Evolutionary conservation across 2,113 vertebrate species (phyloP), one percentile per base, ranked within the genome.

Genomic region (Podarcis raffonei): DNA sequence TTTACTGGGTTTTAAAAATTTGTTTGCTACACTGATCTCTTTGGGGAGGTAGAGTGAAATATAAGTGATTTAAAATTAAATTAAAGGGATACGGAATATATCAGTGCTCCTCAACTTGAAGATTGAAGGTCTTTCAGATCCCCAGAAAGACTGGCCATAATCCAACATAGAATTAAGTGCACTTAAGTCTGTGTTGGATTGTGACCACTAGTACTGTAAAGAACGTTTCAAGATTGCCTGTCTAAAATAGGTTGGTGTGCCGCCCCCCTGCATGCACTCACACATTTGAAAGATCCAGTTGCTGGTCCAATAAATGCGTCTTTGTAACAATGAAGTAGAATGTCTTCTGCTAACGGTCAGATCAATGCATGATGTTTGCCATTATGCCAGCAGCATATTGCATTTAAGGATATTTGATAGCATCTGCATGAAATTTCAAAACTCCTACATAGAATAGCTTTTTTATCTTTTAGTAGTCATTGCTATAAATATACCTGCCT

Each of bases 121-220:
- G 48, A 53, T 53, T 53, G 48, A 53, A 53, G 48, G 48, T 53
- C 48, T 12, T 53, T 11, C 48, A 53, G 48, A 53, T 53, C 48
- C 3, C 6, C 77, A 81, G n/a, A 68, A 57, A 87, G 76, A 25
- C 30, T 80, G 76, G 77, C 79, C n/a, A 78, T n/a, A 81, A 57
- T 71, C 77, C 86, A 81, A 30, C 22, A 87, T 3, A 57, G 86
- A 86, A 71, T 87, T 81, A 72, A 86, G 59, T 66, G 59, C 37
- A 68, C 59, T 78, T 78, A 78, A 86, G 59, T 68, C 57, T 74
- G 32, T 62, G 83, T 23, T 74, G 69, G 83, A 53, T 84, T 57
- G 9, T 35, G 42, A 48, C 48, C 68, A 53, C 68, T 72, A 2
- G 20, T 32, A 84, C 15, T 25, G 20, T 39, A 72, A 57, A 71